Base-by-base conservation (phyloP, 1,140 invertebrate species). In the Brachionus rotundiformis region DNA sequence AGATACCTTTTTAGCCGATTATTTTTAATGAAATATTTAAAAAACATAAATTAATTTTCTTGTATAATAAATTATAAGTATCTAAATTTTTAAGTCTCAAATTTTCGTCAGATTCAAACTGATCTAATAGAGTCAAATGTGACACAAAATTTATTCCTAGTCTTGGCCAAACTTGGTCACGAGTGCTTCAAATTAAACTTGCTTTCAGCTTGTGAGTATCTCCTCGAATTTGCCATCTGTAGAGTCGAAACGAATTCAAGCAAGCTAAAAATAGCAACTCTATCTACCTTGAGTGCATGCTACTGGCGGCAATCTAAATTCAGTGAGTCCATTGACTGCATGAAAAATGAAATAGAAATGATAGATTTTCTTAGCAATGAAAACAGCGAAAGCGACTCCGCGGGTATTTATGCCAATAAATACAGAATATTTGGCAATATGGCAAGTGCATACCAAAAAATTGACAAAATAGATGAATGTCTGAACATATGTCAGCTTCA, bases 121-220 rank as follows among this genome's bases (percentile, higher is more conserved):
- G 68, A 73, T 44, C 27, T 79, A 19, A 27, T 54, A 13, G 41
- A 79, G 59, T 59, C 76, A 11, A 31, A 79, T 23, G 59, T 63
- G 5, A 33, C 47, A 39, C 23, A 63, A 33, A 79, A 79, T 31
- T 11, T 63, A 63, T 79, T 79, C 36, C 36, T 79, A 39, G 76
- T 79, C n/a, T 33, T 79, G 27, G 76, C 76, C 27, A 79, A 79
- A 61, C 76, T 79, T 63, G 76, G 76, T 25, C 76, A 79, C n/a
- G 76, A 79, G 25, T 63, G 47, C 13, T 79, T 79, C 41, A 79
- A 79, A 29, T 59, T 79, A 39, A 79, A 79, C 59, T 59, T 79
- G 11, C 29, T 79, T 25, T 36, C 47, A 11, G 23, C 49, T 23
- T 39, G 76, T 63, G 76, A 79, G 47, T 79, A 79, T 16, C 36